phyloP scores from a whole-genome alignment of 2,797 vertebrate species.

The Sebastes flavidus region DNA sequence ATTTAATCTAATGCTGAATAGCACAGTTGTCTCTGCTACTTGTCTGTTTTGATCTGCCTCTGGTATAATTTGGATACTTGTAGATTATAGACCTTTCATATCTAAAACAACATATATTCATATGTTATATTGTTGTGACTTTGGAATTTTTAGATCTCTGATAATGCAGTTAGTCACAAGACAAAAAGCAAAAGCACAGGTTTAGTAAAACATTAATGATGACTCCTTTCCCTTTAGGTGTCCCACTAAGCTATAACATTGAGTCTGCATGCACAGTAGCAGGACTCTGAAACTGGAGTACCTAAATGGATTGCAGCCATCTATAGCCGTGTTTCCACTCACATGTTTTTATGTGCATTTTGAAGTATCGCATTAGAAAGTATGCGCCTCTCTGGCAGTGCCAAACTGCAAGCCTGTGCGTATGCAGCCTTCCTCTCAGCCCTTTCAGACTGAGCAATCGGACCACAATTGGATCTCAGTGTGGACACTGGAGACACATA shows the following conservation, averaged over 20 bases:
- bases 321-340: too few relatives aligned
- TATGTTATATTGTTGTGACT: not conserved
- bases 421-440: too few relatives aligned
- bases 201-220: not conserved
- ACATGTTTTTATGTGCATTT: too few relatives aligned
- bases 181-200: not conserved
- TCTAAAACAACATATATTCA: not conserved
- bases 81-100: not conserved
- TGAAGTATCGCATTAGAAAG: too few relatives aligned
- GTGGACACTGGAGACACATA: too few relatives aligned
- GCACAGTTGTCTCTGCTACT: not conserved
- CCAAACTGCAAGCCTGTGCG: too few relatives aligned
- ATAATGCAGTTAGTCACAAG: not conserved
- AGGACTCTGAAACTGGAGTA: not conserved
- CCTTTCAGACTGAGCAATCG: too few relatives aligned
- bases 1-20: not conserved
- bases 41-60: not conserved
- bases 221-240: not conserved
- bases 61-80: not conserved
- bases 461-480: too few relatives aligned
- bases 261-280: not conserved
- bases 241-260: not conserved
- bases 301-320: conserved; percentile 9
- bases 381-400: too few relatives aligned
- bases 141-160: not conserved